Evolutionary conservation across 2,888 invertebrate genomes (phyloP).

Genomic region (Heteromyza rotundicornis): DNA sequence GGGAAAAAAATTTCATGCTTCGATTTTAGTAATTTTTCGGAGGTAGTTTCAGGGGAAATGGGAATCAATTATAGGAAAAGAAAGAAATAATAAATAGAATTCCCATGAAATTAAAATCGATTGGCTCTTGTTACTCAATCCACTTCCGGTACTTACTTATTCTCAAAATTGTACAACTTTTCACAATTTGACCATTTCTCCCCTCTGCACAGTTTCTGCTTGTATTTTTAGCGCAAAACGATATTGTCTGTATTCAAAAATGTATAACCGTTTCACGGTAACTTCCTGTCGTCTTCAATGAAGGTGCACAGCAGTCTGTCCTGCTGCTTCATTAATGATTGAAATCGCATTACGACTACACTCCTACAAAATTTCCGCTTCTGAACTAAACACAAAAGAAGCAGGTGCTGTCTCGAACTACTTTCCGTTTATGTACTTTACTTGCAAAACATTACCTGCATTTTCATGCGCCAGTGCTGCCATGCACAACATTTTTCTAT

Average conservation of each 20-base stretch:
- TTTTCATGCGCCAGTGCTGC: not conserved
- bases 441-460: not conserved
- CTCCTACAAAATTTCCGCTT: not conserved
- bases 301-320: not conserved
- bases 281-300: not conserved
- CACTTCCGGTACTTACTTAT: no score
- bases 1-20: no score
- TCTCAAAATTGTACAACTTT: no score
- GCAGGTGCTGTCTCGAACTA: not conserved
- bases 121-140: no score
- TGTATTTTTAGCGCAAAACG: not conserved
- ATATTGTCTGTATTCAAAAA: not conserved
- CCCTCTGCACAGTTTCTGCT: no score
- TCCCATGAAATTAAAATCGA: no score
- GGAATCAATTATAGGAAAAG: no score
- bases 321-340: constrained; percentile 2
- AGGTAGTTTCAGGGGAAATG: no score
- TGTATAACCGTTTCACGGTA: not conserved
- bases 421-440: not conserved
- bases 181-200: no score
- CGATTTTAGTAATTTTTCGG: no score
- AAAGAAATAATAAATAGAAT: no score
- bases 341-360: not conserved
- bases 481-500: not conserved
- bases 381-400: not conserved